These are phyloP conservation scores for Eupithecia pulchellata DNA, from an alignment of 2,888 invertebrate genomes.

Conservation along the genomic window DNA sequence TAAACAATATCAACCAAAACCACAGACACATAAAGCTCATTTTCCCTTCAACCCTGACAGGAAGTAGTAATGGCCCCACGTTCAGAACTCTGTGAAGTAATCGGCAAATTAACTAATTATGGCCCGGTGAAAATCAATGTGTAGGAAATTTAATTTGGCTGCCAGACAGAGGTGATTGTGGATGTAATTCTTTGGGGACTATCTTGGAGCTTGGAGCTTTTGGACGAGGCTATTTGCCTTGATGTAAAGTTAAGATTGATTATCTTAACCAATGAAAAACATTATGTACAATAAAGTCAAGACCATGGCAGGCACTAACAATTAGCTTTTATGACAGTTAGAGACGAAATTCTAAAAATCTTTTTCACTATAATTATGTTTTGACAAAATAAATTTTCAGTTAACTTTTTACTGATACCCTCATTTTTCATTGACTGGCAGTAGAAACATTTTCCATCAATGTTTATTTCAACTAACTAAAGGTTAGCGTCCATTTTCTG, in stretches of 20 bases:
- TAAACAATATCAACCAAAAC: neutral
- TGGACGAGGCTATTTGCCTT: neutral
- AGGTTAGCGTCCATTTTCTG: neutral
- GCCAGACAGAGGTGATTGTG: constrained; percentile 64
- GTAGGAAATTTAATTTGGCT: constrained; percentile 76
- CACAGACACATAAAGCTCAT: constrained; percentile 1
- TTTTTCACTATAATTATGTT: too few species aligned
- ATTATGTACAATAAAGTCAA: neutral
- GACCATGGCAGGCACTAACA: too few species aligned
- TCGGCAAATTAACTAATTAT: constrained; percentile 78
- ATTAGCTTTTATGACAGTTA: too few species aligned
- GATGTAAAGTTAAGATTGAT: too few species aligned
- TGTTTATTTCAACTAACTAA: neutral
- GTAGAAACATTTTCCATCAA: too few species aligned
- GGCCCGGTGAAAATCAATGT: constrained; percentile 74
- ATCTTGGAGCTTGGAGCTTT: constrained; percentile 15
- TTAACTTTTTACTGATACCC: too few species aligned
- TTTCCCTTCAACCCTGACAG: constrained; percentile 1
- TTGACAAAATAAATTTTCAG: too few species aligned
- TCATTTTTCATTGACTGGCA: too few species aligned
- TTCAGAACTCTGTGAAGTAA: constrained; percentile 72
- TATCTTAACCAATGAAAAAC: neutral
- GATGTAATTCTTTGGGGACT: constrained; percentile 59
- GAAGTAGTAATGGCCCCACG: constrained; percentile 54
- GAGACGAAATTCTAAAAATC: too few species aligned